These are phyloP conservation scores for Phyllopteryx taeniolatus DNA, from an alignment of 2,113 vertebrate genomes.

Conservation along the genomic window DNA sequence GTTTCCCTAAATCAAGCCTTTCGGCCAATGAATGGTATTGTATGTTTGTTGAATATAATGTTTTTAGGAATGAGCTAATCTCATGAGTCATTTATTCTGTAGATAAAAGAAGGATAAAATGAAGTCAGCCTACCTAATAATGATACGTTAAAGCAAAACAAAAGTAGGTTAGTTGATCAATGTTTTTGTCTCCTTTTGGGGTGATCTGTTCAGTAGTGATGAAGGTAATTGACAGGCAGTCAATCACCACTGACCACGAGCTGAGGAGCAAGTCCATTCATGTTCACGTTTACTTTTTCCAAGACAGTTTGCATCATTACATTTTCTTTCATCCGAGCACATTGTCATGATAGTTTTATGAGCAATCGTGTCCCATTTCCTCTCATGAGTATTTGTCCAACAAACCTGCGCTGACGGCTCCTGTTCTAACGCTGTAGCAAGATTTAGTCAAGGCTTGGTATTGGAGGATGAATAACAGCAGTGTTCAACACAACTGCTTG, in stretches of 20 bases:
- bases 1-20: too few species aligned
- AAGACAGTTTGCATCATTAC: slow-evolving; percentile 17
- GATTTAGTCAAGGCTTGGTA: slow-evolving; percentile 18
- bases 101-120: not conserved
- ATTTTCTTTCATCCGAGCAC: slow-evolving; percentile 42
- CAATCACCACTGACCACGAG: slow-evolving; percentile 32
- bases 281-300: slow-evolving; percentile 29
- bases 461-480: slow-evolving; percentile 28
- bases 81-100: not conserved
- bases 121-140: not conserved
- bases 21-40: not conserved
- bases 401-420: slow-evolving; percentile 18
- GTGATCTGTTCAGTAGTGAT: slow-evolving; percentile 46
- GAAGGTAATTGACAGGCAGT: slow-evolving; percentile 77
- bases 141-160: not conserved
- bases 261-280: slow-evolving; percentile 36
- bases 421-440: slow-evolving; percentile 18
- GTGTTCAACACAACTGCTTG: slow-evolving; percentile 39
- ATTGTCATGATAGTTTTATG: slow-evolving; percentile 46
- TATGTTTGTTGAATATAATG: not conserved
- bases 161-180: slow-evolving; percentile 11
- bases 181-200: slow-evolving; percentile 3
- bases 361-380: slow-evolving; percentile 38
- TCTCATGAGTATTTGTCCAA: slow-evolving; percentile 39
- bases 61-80: not conserved